Conservation (phyloP, 2,888 invertebrate species). For the Chrysina gloriosa region DNA sequence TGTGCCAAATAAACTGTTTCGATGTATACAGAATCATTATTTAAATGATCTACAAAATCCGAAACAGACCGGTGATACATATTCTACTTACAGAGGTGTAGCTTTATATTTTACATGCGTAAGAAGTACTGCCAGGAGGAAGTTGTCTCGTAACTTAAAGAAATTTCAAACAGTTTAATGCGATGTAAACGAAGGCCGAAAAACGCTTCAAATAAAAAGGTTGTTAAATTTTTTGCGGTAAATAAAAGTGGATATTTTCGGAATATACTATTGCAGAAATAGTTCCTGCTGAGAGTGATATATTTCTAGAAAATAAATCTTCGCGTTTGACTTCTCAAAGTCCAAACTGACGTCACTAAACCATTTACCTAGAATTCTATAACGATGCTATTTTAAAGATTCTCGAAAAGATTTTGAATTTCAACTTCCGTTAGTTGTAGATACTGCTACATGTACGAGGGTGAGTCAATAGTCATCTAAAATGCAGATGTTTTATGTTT, state of each 20-base stretch:
- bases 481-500: not conserved
- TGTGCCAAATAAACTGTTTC: not conserved
- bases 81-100: not conserved
- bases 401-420: no score
- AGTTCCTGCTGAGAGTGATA: not conserved
- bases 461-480: not conserved
- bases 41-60: constrained; percentile 1
- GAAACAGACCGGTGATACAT: not conserved
- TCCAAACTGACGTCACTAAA: not conserved
- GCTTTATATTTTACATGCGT: not conserved
- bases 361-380: not conserved
- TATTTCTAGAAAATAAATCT: not conserved
- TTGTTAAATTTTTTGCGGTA: constrained; percentile 20
- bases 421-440: not conserved
- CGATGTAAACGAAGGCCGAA: constrained; percentile 4
- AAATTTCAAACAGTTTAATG: constrained; percentile 10
- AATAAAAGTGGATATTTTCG: constrained; percentile 14
- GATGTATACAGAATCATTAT: not conserved
- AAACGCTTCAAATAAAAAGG: constrained; percentile 9
- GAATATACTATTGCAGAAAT: constrained; percentile 4
- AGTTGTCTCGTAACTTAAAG: constrained; percentile 14
- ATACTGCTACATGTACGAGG: not conserved
- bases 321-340: not conserved
- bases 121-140: constrained; percentile 12
- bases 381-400: no score